Evolutionary conservation across 2,113 vertebrate species (phyloP).

Genomic region (Bagarius yarrelli): DNA sequence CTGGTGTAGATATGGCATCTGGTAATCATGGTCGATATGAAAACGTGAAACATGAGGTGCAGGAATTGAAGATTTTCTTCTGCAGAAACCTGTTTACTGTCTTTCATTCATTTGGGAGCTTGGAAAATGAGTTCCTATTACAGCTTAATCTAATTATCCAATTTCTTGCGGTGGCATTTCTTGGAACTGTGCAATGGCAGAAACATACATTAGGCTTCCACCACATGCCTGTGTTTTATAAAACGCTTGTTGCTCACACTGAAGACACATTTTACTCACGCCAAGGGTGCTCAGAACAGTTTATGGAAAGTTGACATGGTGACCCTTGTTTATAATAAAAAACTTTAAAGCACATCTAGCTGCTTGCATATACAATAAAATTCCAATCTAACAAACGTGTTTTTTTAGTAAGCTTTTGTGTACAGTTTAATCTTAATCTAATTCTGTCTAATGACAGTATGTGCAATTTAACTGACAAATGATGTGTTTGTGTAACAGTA

Average conservation of each 20-base stretch:
- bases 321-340: neutral
- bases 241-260: conserved; percentile 21
- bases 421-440: neutral
- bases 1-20: neutral
- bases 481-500: neutral
- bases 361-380: conserved; percentile 24
- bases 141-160: conserved; percentile 37
- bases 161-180: conserved; percentile 23
- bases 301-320: conserved; percentile 18
- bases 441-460: neutral
- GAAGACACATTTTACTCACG: conserved; percentile 1
- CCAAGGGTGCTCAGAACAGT: conserved; percentile 10
- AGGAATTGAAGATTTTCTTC: neutral
- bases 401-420: neutral
- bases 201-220: conserved; percentile 4
- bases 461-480: neutral
- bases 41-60: neutral
- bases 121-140: conserved; percentile 13
- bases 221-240: conserved; percentile 13
- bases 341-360: conserved; percentile 1
- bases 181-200: conserved; percentile 22
- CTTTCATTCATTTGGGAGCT: conserved; percentile 18
- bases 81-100: conserved; percentile 20
- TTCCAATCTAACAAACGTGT: conserved; percentile 5
- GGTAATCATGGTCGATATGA: neutral